phyloP scores from a whole-genome alignment of 1,140 invertebrate genomes.

The Zeugodacus cucurbitae region DNA sequence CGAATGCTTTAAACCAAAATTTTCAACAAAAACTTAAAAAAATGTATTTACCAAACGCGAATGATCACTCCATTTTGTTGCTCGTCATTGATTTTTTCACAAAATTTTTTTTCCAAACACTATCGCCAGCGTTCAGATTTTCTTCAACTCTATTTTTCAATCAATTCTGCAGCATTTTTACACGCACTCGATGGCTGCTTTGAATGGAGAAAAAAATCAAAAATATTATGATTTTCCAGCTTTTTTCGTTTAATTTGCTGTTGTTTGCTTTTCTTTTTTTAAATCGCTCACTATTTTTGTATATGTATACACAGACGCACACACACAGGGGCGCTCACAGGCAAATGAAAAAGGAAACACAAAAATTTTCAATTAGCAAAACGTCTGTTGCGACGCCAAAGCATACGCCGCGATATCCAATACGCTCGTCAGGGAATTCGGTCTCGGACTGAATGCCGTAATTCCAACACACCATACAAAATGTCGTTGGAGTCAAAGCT shows the following conservation, averaged over 20 bases:
- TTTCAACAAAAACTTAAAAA: slow-evolving; percentile 3
- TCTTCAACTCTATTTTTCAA: not conserved
- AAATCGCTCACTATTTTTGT: not conserved
- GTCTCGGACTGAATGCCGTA: slow-evolving; percentile 43
- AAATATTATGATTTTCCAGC: not conserved
- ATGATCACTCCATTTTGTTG: slow-evolving; percentile 7
- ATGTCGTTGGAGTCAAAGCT: not conserved
- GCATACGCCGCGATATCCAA: slow-evolving; percentile 31
- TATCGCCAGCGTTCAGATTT: not conserved
- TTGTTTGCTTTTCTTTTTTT: not conserved
- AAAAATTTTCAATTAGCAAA: slow-evolving; percentile 22
- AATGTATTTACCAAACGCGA: not conserved
- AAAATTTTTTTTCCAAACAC: not conserved
- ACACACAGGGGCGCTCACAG: not conserved
- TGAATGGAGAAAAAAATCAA: not conserved
- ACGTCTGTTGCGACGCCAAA: not conserved
- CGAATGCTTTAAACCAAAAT: not conserved
- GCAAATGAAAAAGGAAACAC: not conserved
- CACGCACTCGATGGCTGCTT: not conserved
- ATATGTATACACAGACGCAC: not conserved
- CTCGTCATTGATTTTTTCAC: slow-evolving; percentile 38
- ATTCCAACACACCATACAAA: slow-evolving; percentile 26
- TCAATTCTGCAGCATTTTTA: not conserved
- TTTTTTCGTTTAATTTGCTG: not conserved
- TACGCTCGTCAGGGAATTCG: slow-evolving; percentile 46